Base-by-base conservation (phyloP, 2,888 invertebrate genomes). In the Keiferia lycopersicella region DNA sequence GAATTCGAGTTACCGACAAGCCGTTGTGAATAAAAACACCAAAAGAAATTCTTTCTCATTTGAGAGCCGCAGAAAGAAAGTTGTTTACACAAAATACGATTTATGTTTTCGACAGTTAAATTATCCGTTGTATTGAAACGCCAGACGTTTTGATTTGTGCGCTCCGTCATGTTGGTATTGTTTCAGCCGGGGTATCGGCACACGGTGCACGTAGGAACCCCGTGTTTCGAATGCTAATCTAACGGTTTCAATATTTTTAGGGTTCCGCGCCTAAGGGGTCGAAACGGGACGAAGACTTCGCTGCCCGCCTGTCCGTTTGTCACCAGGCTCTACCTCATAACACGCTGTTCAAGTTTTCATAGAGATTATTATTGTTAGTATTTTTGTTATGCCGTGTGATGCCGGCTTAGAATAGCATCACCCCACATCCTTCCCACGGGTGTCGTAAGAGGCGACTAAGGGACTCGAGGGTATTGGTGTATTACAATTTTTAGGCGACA, bases 111-210 rank as follows among this genome's bases (percentile, higher is more conserved):
- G 66, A 68, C 67, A 71, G 66, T 65, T 64, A 16, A 66, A 68
- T 41, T 64, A 66, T 64, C 66, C 66, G 66, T 70, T 64, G 66
- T 66, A 66, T 65, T 56, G 66, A 61, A 62, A 64, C 45, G 65
- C 76, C 75, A 78, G 81, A 6, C 45, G 45, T n/a, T 83, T 83
- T 87, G 87, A 88, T 88, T 87, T 87, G 83, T 84, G 82, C 80
- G 82, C 84, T 78, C 83, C 84, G 86, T 86, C 83, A 86, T 81
- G 78, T 72, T 79, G 78, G 82, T 78, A 83, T 87, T 87, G 87
- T 88, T 88, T 87, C 83, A 80, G 56, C 3, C 34, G 8, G 18
- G 83, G 83, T 87, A n/a, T 87, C 79, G 78, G 80, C 71, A 88
- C 79, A 82, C 87, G 75, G 74, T 73, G 78, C 88, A 87, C 89